Conservation (phyloP, 2,113 vertebrate species). For the Todiramphus chloris region DNA sequence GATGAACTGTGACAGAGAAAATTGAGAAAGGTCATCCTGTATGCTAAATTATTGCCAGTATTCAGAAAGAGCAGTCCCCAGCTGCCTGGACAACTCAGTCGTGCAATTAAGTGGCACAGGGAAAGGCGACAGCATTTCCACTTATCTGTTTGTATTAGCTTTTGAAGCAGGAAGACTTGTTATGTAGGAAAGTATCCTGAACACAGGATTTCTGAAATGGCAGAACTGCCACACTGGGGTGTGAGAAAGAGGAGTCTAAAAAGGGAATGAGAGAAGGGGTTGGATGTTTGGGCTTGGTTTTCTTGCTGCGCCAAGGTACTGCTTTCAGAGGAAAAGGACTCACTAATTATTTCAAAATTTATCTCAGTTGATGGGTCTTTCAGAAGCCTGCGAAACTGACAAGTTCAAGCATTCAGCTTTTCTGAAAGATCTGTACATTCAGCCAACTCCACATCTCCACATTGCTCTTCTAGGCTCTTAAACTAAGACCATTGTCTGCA, state of each 20-base stretch:
- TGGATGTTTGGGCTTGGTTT: not conserved
- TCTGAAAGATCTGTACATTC: too few species aligned
- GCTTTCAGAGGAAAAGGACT: not conserved
- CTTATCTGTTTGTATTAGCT: not conserved
- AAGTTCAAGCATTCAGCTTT: not conserved
- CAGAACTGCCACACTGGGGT: not conserved
- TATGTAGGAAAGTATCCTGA: not conserved
- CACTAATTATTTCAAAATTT: not conserved
- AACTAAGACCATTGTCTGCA: not conserved
- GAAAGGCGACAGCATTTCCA: not conserved
- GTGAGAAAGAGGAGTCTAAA: not conserved
- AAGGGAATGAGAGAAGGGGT: fast-evolving
- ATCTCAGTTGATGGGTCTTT: not conserved
- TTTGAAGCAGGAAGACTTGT: not conserved
- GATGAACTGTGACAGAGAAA: not conserved
- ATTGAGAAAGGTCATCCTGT: not conserved
- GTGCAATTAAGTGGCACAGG: not conserved
- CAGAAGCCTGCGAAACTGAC: not conserved
- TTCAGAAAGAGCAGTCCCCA: not conserved
- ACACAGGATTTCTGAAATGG: not conserved
- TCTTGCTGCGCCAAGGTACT: not conserved
- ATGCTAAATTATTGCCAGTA: not conserved
- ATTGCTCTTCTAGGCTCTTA: not conserved
- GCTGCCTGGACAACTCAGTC: not conserved
- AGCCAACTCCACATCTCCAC: not conserved